phyloP scores from a whole-genome alignment of 1,140 invertebrate species.

The Sitobion miscanthi region DNA sequence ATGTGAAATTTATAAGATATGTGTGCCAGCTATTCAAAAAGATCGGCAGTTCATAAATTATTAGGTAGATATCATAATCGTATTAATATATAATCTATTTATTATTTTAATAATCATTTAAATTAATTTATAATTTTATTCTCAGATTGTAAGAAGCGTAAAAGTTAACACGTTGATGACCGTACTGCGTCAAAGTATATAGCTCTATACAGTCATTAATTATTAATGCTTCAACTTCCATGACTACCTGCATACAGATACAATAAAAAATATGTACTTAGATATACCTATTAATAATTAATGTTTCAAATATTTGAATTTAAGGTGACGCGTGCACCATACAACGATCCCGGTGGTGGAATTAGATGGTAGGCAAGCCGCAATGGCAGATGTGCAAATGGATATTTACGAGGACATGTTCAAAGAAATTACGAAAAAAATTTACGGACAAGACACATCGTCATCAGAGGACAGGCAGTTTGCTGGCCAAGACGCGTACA shows the following conservation, averaged over 20 bases:
- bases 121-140: neutral
- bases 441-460: slow-evolving; percentile 80
- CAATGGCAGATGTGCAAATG: slow-evolving; percentile 61
- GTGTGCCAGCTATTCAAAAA: neutral
- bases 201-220: neutral
- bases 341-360: slow-evolving; percentile 1
- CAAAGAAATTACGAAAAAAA: slow-evolving; percentile 88
- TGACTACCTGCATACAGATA: neutral
- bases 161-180: neutral
- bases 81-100: neutral
- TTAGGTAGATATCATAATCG: neutral
- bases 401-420: slow-evolving; percentile 79
- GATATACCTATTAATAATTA: neutral
- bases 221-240: neutral
- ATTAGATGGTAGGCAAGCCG: slow-evolving; percentile 24
- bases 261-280: neutral
- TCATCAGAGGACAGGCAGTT: slow-evolving; percentile 69
- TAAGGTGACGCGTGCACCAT: neutral
- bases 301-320: neutral
- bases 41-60: neutral
- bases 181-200: neutral
- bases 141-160: neutral
- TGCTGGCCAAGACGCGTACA: slow-evolving; percentile 63
- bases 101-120: neutral
- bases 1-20: neutral